These are phyloP conservation scores for Acanthosepion pharaonis DNA, from an alignment of 2,888 invertebrate species.

Conservation along the genomic window DNA sequence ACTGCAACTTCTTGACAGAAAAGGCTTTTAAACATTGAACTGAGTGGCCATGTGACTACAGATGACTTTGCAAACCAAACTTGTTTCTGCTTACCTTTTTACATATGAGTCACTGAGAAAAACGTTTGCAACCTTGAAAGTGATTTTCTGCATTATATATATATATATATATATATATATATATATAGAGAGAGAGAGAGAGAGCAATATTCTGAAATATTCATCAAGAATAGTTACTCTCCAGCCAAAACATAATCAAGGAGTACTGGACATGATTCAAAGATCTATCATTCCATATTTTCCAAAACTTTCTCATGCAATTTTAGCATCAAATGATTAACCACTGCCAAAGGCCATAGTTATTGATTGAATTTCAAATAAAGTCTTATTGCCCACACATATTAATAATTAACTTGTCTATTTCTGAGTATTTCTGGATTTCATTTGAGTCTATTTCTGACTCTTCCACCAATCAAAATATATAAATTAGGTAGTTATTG, in stretches of 20 bases:
- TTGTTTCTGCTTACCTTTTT: too few relatives aligned
- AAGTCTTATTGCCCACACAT: not conserved
- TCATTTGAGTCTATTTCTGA: slow-evolving; percentile 33
- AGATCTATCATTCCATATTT: not conserved
- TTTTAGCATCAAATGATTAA: not conserved
- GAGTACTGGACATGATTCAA: not conserved
- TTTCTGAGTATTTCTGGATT: not conserved
- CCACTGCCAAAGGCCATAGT: not conserved
- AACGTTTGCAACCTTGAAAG: too few relatives aligned
- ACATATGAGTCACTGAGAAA: too few relatives aligned
- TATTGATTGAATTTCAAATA: not conserved
- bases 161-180: too few relatives aligned
- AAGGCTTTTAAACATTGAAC: too few relatives aligned
- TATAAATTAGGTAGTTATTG: not conserved
- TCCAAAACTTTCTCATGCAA: not conserved
- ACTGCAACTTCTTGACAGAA: too few relatives aligned
- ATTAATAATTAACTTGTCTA: not conserved
- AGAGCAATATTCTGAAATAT: not conserved
- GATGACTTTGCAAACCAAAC: too few relatives aligned
- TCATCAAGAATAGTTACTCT: not conserved
- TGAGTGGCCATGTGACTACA: too few relatives aligned
- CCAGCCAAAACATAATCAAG: not conserved
- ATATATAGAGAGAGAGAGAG: too few relatives aligned
- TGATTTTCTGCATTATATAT: too few relatives aligned
- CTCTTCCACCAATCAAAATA: not conserved